Evolutionary conservation across 2,888 invertebrate genomes (phyloP), one percentile per base, ranked within the genome.

Genomic region (Sceliomorpha sp.): DNA sequence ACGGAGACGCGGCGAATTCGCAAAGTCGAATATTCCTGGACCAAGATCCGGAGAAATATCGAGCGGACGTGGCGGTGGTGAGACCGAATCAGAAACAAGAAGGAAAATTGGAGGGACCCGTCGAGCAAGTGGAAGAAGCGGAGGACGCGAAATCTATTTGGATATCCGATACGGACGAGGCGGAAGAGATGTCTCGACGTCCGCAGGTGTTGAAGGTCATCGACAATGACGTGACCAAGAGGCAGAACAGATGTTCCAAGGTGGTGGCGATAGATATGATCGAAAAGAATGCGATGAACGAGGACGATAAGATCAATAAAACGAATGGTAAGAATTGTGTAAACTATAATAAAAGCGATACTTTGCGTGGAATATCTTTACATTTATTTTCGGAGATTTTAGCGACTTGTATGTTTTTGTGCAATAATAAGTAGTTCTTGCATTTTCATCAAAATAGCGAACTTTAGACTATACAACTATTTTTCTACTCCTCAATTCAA

Each of bases 181-280:
- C 70, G 14, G 82, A 83, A 39, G 86, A 88, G 17, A 88, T 88
- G 88, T 88, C 88, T 26, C 80, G 88, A 32, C 80, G 88, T 44
- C 88, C 88, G 1, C 88, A 88, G 63, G 77, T 88, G 8, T 74
- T 88, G 9, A 86, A 86, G 53, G 77, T 88, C 24, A 79, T 86
- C 34, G 88, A 88, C 53, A 87, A 80, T 39, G 87, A 87, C 47
- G 80, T 87, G 9, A 88, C 87, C 1, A 85, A 76, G 34, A 44
- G 72, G 0, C 72, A 71, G 10, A 36, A 40, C 20, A 31, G 56
- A 9, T 17, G 9, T 15, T 34, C 56, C n/a, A 48, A 63, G 12
- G 47, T 58, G 10, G 36, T 45, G 2, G 47, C 53, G 13, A 62
- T 47, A 29, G 27, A 29, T 29, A 55, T 20, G 8, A 44, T 50